Evolutionary conservation across 1,140 invertebrate species (phyloP), one percentile per base, ranked within the genome.

Genomic region (Catajapyx aquilonaris): DNA sequence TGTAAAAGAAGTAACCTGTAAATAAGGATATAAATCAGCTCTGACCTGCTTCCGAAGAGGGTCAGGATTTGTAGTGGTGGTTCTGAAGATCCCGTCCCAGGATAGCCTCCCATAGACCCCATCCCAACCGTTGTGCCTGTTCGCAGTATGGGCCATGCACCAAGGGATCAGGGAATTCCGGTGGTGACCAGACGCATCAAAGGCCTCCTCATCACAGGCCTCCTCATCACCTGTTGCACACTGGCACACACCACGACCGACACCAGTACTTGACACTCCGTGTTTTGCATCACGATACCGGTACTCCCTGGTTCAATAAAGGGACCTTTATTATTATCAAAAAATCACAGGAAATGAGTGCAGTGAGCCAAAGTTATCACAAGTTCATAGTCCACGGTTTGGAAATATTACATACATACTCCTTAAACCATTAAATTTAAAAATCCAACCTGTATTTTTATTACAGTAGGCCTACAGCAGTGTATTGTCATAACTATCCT

Each of bases 21-120:
- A n/a, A n/a, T n/a, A n/a, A n/a, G n/a, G n/a, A n/a, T n/a, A n/a
- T n/a, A n/a, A n/a, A n/a, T n/a, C n/a, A n/a, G n/a, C n/a, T n/a
- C n/a, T n/a, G 41, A 67, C 81, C 62, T 86, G 81, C 65, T 86
- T 86, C 37, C 81, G 80, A 78, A 87, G 86, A 5, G 83, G 81
- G 51, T 87, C 81, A 30, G 81, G 81, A 60, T 86, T 85, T n/a
- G 81, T 86, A 35, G 76, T 66, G 5, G 81, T 86, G 2, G 83
- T 88, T 38, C 67, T 68, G 53, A 87, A 88, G 60, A 77, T 85
- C 10, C 81, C 81, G 48, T 81, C 69, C 80, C 80, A 86, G 39
- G 76, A 71, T 2, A 88, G 50, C 37, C 84, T 64, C 1, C 83
- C 77, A 62, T 73, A 73, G 2, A 74, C 50, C 2, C 71, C 72